Evolutionary conservation across 2,797 vertebrate species (phyloP).

Genomic region (Sylvilagus floridanus): DNA sequence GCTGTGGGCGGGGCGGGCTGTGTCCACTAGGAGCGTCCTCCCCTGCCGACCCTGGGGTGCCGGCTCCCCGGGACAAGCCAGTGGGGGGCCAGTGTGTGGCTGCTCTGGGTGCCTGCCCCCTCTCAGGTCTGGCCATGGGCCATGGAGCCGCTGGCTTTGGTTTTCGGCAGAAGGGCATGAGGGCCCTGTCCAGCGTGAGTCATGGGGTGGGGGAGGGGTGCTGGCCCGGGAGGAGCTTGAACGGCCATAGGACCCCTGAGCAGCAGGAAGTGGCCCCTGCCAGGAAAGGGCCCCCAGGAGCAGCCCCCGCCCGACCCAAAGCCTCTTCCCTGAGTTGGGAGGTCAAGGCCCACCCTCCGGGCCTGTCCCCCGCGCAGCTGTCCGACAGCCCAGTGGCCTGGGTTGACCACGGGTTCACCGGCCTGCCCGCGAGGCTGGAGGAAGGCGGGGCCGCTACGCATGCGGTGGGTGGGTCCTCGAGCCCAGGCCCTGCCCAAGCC

Average conservation of each 20-base stretch:
- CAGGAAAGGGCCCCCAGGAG: too few relatives aligned
- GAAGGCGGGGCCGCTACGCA: not conserved
- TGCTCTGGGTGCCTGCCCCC: not conserved
- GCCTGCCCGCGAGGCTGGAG: not conserved
- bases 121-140: not conserved
- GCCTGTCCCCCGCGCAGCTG: too few relatives aligned
- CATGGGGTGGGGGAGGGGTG: too few relatives aligned
- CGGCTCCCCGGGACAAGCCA: not conserved
- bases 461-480: rapidly evolving
- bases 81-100: not conserved
- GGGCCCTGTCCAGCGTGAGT: not conserved
- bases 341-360: too few relatives aligned
- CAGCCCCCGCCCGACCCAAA: too few relatives aligned
- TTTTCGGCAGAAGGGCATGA: not conserved
- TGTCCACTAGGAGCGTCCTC: not conserved
- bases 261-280: too few relatives aligned
- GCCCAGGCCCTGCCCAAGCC: too few relatives aligned
- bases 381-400: too few relatives aligned
- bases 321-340: too few relatives aligned
- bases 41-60: not conserved
- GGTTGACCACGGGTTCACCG: not conserved
- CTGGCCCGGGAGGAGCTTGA: too few relatives aligned
- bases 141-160: not conserved
- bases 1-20: not conserved
- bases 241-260: too few relatives aligned